A percentile compares a stretch with the other conserved stretches of the same genome.
Evolutionary conservation across 2,113 vertebrate species (phyloP).

Genomic region (Oryzias javanicus): DNA sequence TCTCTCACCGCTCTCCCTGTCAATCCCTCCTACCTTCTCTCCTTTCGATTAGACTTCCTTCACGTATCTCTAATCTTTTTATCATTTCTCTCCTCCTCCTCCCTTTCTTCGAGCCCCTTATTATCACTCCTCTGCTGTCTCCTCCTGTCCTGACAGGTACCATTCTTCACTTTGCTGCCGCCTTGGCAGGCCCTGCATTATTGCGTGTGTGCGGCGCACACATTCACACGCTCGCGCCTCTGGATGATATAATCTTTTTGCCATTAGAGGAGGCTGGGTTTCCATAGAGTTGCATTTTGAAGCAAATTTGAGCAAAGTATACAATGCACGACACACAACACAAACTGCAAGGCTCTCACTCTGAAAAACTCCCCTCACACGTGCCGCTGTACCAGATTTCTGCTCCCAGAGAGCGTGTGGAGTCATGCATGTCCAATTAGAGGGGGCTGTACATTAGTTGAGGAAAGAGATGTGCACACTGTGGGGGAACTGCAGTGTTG

Average conservation of each 20-base stretch:
- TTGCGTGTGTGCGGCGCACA: slow-evolving; percentile 15
- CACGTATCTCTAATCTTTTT: slow-evolving; percentile 57
- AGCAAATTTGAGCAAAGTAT: slow-evolving; percentile 32
- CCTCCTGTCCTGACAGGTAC: slow-evolving; percentile 61
- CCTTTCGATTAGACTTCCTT: slow-evolving; percentile 53
- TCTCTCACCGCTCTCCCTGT: slow-evolving; percentile 11
- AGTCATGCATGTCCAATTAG: slow-evolving; percentile 27
- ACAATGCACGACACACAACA: slow-evolving; percentile 2
- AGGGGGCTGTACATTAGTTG: slow-evolving; percentile 29
- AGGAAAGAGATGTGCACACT: slow-evolving; percentile 28
- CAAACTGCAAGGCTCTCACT: background rate
- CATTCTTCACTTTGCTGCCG: slow-evolving; percentile 61
- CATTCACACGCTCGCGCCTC: slow-evolving; percentile 7
- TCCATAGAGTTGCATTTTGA: slow-evolving; percentile 42
- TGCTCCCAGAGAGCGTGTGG: slow-evolving; percentile 6
- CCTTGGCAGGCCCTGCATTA: slow-evolving; percentile 22
- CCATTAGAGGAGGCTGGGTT: slow-evolving; percentile 40
- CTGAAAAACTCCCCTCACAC: background rate
- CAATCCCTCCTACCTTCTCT: slow-evolving; percentile 19
- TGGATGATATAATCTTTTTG: slow-evolving; percentile 42
- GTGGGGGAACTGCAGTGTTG: slow-evolving; percentile 1
- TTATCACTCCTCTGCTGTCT: slow-evolving; percentile 52
- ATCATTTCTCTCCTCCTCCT: slow-evolving; percentile 32
- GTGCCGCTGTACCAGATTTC: background rate
- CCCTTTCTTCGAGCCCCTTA: slow-evolving; percentile 26